Percentiles rank a stretch among this genome's conserved stretches.
Evolutionary conservation across 92 coral and sea anemone genomes (phyloP).

Genomic region (Siderastrea radians): DNA sequence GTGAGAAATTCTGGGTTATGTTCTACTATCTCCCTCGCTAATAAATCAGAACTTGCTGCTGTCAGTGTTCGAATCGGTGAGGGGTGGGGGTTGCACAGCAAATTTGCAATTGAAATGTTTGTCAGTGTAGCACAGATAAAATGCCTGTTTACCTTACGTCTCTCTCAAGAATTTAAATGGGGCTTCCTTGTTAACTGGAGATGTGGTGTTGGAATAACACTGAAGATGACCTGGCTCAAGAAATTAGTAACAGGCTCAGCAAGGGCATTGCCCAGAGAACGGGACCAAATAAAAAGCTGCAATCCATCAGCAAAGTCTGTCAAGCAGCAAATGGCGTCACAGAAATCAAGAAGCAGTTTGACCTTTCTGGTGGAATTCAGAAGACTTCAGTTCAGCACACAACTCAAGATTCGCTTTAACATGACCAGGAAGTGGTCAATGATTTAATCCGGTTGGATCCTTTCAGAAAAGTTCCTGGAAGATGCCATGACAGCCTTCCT

Average conservation of each 20-base stretch:
- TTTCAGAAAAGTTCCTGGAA: constrained; percentile 52
- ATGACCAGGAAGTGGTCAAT: constrained; percentile 80
- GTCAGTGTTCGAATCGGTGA: too few species aligned
- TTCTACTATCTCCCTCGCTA: too few species aligned
- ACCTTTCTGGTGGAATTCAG: constrained; percentile 66
- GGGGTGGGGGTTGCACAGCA: too few species aligned
- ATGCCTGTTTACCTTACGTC: constrained; percentile 57
- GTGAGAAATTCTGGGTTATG: too few species aligned
- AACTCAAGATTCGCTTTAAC: constrained; percentile 64
- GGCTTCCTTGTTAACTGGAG: constrained; percentile 75
- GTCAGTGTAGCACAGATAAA: constrained; percentile 56
- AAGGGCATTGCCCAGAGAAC: constrained; percentile 62
- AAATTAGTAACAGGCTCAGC: constrained; percentile 45
- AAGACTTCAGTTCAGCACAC: constrained; percentile 78
- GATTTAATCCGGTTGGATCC: constrained; percentile 69
- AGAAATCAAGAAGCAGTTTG: constrained; percentile 48
- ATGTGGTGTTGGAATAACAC: constrained; percentile 61
- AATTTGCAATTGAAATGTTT: neutral
- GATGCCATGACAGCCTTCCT: constrained; percentile 78
- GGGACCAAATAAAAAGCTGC: constrained; percentile 73
- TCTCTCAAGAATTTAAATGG: constrained; percentile 75
- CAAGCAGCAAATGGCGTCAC: constrained; percentile 67
- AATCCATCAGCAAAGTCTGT: constrained; percentile 71
- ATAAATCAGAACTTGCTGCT: too few species aligned
- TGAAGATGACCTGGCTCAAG: constrained; percentile 62